A percentile compares a stretch with the other conserved stretches of the same genome.
These are phyloP conservation scores for Julus scandinavius DNA, from an alignment of 2,888 invertebrate species.

Conservation along the genomic window DNA sequence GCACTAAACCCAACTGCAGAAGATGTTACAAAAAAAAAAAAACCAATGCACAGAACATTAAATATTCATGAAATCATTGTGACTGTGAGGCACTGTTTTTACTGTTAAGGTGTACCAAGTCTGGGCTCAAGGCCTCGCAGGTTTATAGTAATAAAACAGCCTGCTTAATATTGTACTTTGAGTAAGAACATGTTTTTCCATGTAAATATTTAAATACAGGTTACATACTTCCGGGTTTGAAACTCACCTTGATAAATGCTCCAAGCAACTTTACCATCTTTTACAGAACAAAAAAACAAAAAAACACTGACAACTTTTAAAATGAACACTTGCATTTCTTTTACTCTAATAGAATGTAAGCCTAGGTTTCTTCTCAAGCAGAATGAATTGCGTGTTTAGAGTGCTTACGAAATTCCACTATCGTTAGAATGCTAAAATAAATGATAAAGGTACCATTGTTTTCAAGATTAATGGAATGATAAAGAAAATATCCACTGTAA, in stretches of 20 bases:
- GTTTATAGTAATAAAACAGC: neutral
- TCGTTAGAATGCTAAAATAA: too few species aligned
- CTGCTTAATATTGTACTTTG: neutral
- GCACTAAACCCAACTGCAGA: too few species aligned
- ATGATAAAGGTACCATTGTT: too few species aligned
- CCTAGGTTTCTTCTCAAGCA: neutral
- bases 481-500: too few species aligned
- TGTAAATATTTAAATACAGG: constrained; percentile 24
- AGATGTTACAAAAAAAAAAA: too few species aligned
- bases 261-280: neutral
- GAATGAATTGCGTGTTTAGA: neutral
- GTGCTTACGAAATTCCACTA: too few species aligned
- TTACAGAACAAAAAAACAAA: neutral
- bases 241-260: constrained; percentile 3
- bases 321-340: neutral
- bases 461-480: too few species aligned
- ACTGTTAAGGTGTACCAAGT: neutral
- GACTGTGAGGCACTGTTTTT: neutral
- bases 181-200: neutral
- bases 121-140: neutral
- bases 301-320: neutral
- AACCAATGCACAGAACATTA: neutral
- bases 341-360: neutral
- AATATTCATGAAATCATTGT: neutral
- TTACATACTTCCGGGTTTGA: constrained; percentile 12